Evolutionary conservation across 2,797 vertebrate genomes (phyloP).

Genomic region (Myotis myotis): DNA sequence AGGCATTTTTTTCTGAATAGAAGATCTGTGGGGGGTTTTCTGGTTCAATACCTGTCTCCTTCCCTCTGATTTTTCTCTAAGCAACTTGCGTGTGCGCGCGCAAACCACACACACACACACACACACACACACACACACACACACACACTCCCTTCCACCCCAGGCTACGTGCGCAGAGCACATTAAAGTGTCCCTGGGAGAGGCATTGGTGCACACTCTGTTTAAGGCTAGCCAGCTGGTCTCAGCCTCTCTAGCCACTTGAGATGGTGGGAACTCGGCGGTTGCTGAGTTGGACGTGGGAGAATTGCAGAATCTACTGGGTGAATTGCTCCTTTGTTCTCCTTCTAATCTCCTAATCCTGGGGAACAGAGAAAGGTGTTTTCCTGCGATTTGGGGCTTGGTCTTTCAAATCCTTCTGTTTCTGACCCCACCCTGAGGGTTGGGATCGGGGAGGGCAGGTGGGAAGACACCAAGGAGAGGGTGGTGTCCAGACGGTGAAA

Average conservation of each 20-base stretch:
- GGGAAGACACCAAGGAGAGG: conserved; percentile 41
- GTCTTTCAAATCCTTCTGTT: conserved; percentile 51
- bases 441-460: conserved; percentile 18
- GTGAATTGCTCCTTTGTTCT: conserved; percentile 59
- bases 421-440: conserved; percentile 55
- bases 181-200: neutral
- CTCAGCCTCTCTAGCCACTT: conserved; percentile 12
- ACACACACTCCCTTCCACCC: neutral
- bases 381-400: conserved; percentile 46
- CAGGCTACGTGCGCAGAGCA: neutral
- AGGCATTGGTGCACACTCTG: neutral
- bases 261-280: conserved; percentile 58
- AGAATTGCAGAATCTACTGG: conserved; percentile 62
- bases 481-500: neutral
- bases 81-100: accelerated
- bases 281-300: conserved; percentile 35
- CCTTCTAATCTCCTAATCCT: conserved; percentile 65
- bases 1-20: neutral
- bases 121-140: neutral
- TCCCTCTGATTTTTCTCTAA: neutral
- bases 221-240: neutral
- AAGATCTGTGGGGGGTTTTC: neutral
- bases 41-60: neutral
- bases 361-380: conserved; percentile 57
- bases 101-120: accelerated